Evolutionary conservation across 2,888 invertebrate genomes (phyloP).

Genomic region (Hofmannophila pseudospretella): DNA sequence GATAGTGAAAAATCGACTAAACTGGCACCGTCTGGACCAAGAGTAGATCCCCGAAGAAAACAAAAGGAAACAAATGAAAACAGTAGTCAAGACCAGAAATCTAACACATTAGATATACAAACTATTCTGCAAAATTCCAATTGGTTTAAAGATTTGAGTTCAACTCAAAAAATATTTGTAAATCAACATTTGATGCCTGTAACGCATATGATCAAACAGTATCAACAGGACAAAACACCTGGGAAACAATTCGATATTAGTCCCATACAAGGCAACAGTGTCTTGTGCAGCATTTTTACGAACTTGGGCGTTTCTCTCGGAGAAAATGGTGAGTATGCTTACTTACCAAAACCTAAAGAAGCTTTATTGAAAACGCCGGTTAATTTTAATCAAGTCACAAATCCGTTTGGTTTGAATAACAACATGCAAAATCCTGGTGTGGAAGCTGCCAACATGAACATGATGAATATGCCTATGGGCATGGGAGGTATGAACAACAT

Average conservation of each 20-base stretch:
- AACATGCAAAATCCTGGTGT: constrained; percentile 49
- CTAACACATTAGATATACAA: constrained; percentile 74
- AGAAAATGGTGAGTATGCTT: constrained; percentile 76
- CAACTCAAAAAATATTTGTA: constrained; percentile 84
- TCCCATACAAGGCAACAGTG: constrained; percentile 67
- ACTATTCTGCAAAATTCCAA: constrained; percentile 81
- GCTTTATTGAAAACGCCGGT: constrained; percentile 62
- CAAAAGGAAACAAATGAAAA: constrained; percentile 52
- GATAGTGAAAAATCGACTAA: constrained; percentile 73
- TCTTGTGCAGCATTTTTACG: constrained; percentile 78
- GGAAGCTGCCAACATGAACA: constrained; percentile 56
- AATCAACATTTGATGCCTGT: constrained; percentile 82
- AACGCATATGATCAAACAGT: constrained; percentile 79
- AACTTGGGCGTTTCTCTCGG: constrained; percentile 79
- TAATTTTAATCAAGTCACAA: constrained; percentile 53
- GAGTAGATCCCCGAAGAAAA: constrained; percentile 67
- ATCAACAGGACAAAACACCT: constrained; percentile 75
- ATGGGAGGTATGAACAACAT: constrained; percentile 68
- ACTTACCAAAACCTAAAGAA: constrained; percentile 68
- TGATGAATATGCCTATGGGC: constrained; percentile 65
- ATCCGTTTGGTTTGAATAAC: constrained; percentile 48
- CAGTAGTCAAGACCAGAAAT: constrained; percentile 42
- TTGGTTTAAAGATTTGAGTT: constrained; percentile 84
- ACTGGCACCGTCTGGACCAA: constrained; percentile 48
- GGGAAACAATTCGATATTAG: constrained; percentile 76